Base-by-base conservation (phyloP, 2,113 vertebrate species). In the Tetraodon nigroviridis region DNA sequence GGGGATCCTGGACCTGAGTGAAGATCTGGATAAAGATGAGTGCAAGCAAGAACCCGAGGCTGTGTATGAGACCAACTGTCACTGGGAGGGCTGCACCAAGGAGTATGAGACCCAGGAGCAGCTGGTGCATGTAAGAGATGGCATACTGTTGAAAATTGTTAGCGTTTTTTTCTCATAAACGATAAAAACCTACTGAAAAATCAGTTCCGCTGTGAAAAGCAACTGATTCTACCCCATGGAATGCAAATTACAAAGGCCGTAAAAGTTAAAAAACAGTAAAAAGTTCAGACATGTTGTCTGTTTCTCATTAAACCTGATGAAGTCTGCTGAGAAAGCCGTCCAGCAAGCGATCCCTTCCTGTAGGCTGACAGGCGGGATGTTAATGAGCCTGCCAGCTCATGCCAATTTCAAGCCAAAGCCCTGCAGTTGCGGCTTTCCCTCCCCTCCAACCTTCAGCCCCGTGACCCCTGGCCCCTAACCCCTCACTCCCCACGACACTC, bases 41-140 rank as follows among this genome's bases (percentile, higher is more conserved):
- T 96, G 93, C 71, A 97, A 98, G 76, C 97, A 97, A 84, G 96
- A 99, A 81, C 92, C 95, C 0, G 97, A 99, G 76, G 93, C 93
- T 80, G 84, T 98, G 75, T 98, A 98, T 17, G 96, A 99, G 88
- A 99, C 97, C 14, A 95, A 94, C 86, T 99, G 97, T 81, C 97
- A 95, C 88, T 99, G 97, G 97, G 96, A 96, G 74, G 93, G 92
- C 73, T 99, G 97, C 69, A 82, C 79, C 76, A 95, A 93, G 88
- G 96, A 99, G 86, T 96, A 94, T 0, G 95, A 98, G 87, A 97
- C 94, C 52, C 97, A 98, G 87, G 97, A 98, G 59, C 96, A 98
- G 68, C 93, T 99, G 1, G 97, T 99, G 52, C 96, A 98, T 37
- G 97, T 99, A 85, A 98, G 97, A 73, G 1, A 22, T 15, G 13